Evolutionary conservation across 2,888 invertebrate genomes (phyloP).

Genomic region (Leptopilina myrica): DNA sequence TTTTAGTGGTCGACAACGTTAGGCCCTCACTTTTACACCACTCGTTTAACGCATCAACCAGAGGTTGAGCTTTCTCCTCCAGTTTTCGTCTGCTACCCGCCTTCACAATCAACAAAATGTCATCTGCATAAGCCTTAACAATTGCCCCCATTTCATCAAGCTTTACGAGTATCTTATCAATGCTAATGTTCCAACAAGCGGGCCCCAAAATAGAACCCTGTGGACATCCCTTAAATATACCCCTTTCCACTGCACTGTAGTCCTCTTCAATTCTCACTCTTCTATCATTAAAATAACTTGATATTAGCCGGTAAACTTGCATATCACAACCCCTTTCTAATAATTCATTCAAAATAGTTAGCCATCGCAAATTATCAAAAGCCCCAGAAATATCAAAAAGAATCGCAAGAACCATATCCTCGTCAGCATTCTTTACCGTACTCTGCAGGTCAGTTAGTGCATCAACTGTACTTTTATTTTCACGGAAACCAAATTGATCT

Average conservation of each 20-base stretch:
- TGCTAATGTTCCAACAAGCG: constrained; percentile 45
- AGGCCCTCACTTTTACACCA: not conserved
- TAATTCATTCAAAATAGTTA: not conserved
- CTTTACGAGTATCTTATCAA: constrained; percentile 39
- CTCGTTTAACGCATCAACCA: not conserved
- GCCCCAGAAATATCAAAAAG: not conserved
- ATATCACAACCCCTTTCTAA: not conserved
- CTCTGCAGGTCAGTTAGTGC: not conserved
- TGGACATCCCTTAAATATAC: not conserved
- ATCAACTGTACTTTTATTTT: not conserved
- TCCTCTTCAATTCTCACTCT: not conserved
- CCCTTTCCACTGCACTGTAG: not conserved
- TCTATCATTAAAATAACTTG: not conserved
- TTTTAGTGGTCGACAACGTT: not conserved
- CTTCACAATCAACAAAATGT: constrained; percentile 24
- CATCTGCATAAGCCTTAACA: constrained; percentile 46
- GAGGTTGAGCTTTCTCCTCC: constrained; percentile 8
- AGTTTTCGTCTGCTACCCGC: constrained; percentile 4
- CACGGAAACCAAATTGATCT: not conserved
- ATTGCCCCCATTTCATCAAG: constrained; percentile 1
- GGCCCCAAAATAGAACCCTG: constrained; percentile 31
- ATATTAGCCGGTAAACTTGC: not conserved
- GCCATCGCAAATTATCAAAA: not conserved
- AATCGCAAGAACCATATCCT: not conserved
- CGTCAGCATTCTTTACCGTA: not conserved